Conservation (phyloP, 2,797 vertebrate genomes). For the Sylvia borin region DNA sequence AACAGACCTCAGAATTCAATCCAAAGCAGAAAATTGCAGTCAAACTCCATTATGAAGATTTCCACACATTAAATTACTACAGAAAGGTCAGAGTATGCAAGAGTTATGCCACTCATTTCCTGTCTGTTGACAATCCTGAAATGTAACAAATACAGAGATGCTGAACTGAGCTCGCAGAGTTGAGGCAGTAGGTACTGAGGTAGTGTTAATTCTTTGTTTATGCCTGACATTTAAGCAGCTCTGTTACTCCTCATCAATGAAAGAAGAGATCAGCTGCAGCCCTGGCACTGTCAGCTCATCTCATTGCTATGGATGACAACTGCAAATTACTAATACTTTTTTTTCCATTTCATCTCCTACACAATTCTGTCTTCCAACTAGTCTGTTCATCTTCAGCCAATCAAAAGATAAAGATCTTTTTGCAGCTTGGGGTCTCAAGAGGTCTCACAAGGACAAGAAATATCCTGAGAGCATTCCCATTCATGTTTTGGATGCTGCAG, state of each 20-base stretch:
- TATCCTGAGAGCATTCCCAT: background rate
- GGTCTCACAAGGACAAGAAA: background rate
- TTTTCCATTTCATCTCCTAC: constrained; percentile 11
- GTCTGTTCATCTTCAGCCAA: background rate
- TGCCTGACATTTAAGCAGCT: background rate
- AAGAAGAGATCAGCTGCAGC: constrained; percentile 9
- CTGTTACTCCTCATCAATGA: background rate
- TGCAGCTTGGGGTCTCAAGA: background rate
- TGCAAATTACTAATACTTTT: background rate
- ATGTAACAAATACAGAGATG: background rate
- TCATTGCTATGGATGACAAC: background rate
- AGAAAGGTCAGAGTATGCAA: background rate
- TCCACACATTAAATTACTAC: background rate
- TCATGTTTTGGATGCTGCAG: background rate
- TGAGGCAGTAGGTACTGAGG: background rate
- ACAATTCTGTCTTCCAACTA: background rate
- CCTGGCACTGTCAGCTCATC: background rate
- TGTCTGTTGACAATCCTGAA: background rate
- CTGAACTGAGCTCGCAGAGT: background rate
- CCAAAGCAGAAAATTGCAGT: background rate
- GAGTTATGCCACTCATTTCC: background rate
- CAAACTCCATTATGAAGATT: background rate
- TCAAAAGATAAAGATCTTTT: background rate
- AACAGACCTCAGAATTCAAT: background rate
- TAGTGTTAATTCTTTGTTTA: background rate